Base-by-base conservation (phyloP, 2,888 invertebrate species). In the Nephrocerus scutellatus region DNA sequence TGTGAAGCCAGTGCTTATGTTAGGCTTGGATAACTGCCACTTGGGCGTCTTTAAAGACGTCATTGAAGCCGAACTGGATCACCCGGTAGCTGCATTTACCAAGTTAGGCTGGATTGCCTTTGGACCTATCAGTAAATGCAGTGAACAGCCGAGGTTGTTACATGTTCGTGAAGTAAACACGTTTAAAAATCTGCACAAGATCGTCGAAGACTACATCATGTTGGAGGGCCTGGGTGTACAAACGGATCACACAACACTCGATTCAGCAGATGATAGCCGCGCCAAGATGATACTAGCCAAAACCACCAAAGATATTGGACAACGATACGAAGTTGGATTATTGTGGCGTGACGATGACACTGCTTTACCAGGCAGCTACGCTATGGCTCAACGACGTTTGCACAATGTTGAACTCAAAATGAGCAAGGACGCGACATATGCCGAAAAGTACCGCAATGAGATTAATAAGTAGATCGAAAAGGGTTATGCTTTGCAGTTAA, bases 321-420 rank as follows among this genome's bases (percentile, higher is more conserved):
- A 30, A 1, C 47, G 26, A 4, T 48, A 39, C 10, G 46, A 48
- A 19, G 39, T 39, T 8, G 36, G 43, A 10, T 29, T 48, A 7
- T 10, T 50, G 18, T 49, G 50, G 47, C 31, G 35, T 10, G 3
- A 30, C 2, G 44, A 45, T 21, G 12, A 37, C 1, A 15, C 24
- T 3, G 5, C 22, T 0, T 14, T 48, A 5, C 47, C 46, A 5
- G 13, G 37, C 12, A 48, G 44, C 15, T 46, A 36, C 3, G 29
- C 20, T 16, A 48, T 45, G 44, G 49, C 46, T 6, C 25, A 31
- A 18, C 39, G 39, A 14, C 30, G 51, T 15, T 34, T 49, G 2
- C 12, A 34, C 1, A 41, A 39, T 6, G 23, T 47, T 1, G 46
- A 46, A 33, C 12, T 29, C 2, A 45, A 41, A 24, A 46, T 50